These are phyloP conservation scores for Esox masquinongy DNA, from an alignment of 2,797 vertebrate genomes.

Conservation along the genomic window DNA sequence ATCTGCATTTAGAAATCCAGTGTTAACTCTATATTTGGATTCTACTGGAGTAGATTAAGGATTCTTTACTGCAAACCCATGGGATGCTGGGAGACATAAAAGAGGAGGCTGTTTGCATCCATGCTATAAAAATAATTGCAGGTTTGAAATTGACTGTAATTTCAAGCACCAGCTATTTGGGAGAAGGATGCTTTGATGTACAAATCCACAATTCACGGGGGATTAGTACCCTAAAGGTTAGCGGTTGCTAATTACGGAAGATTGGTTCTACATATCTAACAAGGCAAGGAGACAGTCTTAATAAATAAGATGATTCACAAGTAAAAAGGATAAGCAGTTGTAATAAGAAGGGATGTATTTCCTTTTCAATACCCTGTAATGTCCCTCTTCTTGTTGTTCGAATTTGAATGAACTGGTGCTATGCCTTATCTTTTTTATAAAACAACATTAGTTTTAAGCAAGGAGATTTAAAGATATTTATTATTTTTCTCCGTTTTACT, in stretches of 20 bases:
- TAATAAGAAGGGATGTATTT: constrained; percentile 68
- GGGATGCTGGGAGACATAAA: constrained; percentile 80
- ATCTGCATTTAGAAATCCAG: constrained; percentile 67
- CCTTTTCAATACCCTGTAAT: constrained; percentile 56
- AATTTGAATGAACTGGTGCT: constrained; percentile 20
- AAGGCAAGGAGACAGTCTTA: constrained; percentile 74
- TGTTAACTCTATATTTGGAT: constrained; percentile 83
- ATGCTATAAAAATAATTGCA: constrained; percentile 83
- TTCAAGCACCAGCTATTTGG: constrained; percentile 77
- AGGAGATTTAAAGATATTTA: constrained; percentile 49
- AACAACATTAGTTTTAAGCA: constrained; percentile 19
- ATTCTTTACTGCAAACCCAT: constrained; percentile 80
- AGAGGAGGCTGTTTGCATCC: constrained; percentile 79
- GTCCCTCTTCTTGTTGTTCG: constrained; percentile 30
- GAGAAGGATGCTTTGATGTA: constrained; percentile 82
- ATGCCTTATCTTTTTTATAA: constrained; percentile 42
- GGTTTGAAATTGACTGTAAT: constrained; percentile 80
- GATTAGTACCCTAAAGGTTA: constrained; percentile 85
- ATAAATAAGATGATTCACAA: constrained; percentile 77
- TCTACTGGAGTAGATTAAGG: constrained; percentile 82
- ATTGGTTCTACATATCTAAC: constrained; percentile 81
- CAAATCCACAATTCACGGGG: constrained; percentile 82
- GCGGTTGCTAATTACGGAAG: constrained; percentile 83
- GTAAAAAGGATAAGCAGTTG: constrained; percentile 67
- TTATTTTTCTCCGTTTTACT: constrained; percentile 37